Conservation (phyloP, 2,797 vertebrate genomes). For the Schizopygopsis malacanthus region DNA sequence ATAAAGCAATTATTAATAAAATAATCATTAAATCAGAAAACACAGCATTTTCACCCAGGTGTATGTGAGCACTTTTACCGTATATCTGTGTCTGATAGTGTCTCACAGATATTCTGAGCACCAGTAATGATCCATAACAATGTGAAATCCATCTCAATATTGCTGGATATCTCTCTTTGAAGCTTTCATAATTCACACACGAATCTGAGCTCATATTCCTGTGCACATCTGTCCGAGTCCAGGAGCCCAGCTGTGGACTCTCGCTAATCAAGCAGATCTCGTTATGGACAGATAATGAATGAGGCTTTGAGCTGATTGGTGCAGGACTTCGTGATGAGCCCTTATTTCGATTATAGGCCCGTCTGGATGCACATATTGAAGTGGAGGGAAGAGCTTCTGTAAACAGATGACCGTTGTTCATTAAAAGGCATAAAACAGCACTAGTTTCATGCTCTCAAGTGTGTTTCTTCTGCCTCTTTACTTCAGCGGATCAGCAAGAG, state of each 20-base stretch:
- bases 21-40: background rate
- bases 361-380: background rate
- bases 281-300: background rate
- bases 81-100: background rate
- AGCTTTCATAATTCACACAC: background rate
- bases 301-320: slow-evolving; percentile 29
- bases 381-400: background rate
- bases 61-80: background rate
- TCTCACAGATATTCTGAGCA: background rate
- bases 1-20: background rate
- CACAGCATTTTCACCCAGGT: too few relatives aligned
- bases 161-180: slow-evolving; percentile 14
- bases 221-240: background rate
- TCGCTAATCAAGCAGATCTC: slow-evolving; percentile 4
- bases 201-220: background rate
- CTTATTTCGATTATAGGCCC: background rate
- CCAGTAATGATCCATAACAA: background rate
- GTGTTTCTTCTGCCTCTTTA: background rate
- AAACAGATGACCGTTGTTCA: background rate
- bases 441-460: background rate
- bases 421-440: background rate
- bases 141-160: slow-evolving; percentile 8
- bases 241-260: slow-evolving; percentile 28
- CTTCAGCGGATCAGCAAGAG: background rate
- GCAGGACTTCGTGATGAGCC: background rate